Percentiles rank a stretch among this genome's conserved stretches.
These are phyloP conservation scores for Catocala fraxini DNA, from an alignment of 2,888 invertebrate species.

Conservation along the genomic window DNA sequence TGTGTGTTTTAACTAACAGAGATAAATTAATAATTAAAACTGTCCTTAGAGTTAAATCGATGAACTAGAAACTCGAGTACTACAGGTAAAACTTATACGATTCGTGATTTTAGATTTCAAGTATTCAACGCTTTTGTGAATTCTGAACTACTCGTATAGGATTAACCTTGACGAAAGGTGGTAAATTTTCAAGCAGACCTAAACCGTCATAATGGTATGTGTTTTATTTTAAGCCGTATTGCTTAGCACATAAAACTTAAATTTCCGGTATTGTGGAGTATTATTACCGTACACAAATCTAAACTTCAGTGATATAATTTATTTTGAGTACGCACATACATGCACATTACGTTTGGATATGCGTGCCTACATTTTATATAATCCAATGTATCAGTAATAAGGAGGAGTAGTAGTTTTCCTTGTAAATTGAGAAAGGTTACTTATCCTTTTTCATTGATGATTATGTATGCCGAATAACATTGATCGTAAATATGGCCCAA, in stretches of 20 bases:
- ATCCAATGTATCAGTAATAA: constrained; percentile 2
- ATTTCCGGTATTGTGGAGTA: not conserved
- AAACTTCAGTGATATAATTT: constrained; percentile 19
- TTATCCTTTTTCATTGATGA: too few species aligned
- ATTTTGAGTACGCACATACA: constrained; percentile 8
- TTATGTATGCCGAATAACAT: too few species aligned
- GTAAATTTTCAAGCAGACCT: constrained; percentile 14
- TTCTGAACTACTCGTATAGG: constrained; percentile 5
- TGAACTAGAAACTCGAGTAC: constrained; percentile 4
- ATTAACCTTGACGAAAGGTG: constrained; percentile 12
- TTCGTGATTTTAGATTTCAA: constrained; percentile 4
- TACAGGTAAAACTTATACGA: constrained; percentile 5
- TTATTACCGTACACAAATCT: constrained; percentile 4
- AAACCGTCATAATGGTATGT: not conserved
- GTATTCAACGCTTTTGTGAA: constrained; percentile 9
- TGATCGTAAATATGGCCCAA: too few species aligned
- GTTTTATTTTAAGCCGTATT: constrained; percentile 7
- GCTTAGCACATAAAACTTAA: not conserved
- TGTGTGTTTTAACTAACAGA: constrained; percentile 25
- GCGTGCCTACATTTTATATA: not conserved
- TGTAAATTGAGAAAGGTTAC: not conserved
- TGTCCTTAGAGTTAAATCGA: constrained; percentile 1
- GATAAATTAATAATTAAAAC: constrained; percentile 8
- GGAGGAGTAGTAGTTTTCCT: constrained; percentile 3
- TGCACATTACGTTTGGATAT: constrained; percentile 10